phyloP scores from a whole-genome alignment of 2,888 invertebrate species.

The Ormyrus rosae region DNA sequence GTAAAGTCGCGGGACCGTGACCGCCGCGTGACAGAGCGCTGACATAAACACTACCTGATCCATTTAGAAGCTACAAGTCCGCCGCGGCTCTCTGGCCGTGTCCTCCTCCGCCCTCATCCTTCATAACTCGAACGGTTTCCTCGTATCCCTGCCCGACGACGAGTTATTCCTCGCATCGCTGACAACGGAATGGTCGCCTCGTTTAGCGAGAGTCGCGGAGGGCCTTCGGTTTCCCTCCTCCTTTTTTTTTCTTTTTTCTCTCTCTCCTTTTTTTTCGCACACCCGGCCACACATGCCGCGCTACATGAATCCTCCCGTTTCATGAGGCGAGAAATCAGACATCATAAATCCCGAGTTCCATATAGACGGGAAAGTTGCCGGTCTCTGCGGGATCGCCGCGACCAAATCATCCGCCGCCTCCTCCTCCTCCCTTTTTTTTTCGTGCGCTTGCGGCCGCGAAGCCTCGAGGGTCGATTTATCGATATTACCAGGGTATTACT shows the following conservation, averaged over 20 bases:
- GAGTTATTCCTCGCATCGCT: not conserved
- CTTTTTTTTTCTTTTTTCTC: not conserved
- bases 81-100: not conserved
- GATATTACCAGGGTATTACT: conserved; percentile 60
- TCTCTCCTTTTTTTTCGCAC: not conserved
- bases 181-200: not conserved
- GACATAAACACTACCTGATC: conserved; percentile 38
- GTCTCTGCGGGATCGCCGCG: conserved; percentile 2
- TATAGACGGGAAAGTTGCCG: not conserved
- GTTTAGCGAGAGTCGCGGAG: conserved; percentile 10
- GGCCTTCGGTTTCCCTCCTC: not conserved
- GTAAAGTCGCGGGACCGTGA: not conserved
- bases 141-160: not conserved
- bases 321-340: conserved; percentile 60
- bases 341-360: conserved; percentile 63
- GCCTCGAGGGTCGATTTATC: conserved; percentile 67
- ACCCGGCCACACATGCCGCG: not conserved
- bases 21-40: not conserved
- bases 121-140: conserved; percentile 1
- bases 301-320: conserved; percentile 30
- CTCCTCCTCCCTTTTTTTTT: not conserved
- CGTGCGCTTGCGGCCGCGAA: conserved; percentile 55
- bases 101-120: conserved; percentile 19
- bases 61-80: conserved; percentile 41
- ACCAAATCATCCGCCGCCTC: conserved; percentile 20